These are phyloP conservation scores for Tor tambroides DNA, from an alignment of 2,113 vertebrate genomes.

Conservation along the genomic window DNA sequence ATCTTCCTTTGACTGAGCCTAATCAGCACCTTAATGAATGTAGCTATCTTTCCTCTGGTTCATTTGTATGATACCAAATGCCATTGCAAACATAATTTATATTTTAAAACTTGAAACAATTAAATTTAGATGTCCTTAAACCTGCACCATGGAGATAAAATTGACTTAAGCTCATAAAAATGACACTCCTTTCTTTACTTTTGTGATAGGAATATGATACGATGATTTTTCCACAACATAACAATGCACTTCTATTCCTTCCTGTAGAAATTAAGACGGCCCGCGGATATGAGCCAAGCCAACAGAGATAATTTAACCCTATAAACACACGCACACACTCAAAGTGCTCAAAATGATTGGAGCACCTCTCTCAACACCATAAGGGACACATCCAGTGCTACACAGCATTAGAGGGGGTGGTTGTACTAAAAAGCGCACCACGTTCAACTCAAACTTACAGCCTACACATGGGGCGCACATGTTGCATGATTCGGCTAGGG, in stretches of 20 bases:
- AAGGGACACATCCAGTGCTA: neutral
- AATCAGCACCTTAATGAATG: slow-evolving; percentile 52
- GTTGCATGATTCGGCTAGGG: neutral
- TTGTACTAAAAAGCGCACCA: neutral
- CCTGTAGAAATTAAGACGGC: neutral
- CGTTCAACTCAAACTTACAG: neutral
- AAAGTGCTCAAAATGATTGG: neutral
- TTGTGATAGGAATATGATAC: slow-evolving; percentile 21
- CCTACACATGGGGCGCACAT: neutral
- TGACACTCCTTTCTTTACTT: slow-evolving; percentile 12
- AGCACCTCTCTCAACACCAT: neutral
- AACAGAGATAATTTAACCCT: neutral
- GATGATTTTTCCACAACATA: neutral
- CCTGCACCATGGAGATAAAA: slow-evolving; percentile 19
- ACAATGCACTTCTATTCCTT: neutral
- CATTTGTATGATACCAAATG: too few relatives aligned
- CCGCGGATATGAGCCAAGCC: neutral
- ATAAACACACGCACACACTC: neutral
- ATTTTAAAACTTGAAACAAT: slow-evolving; percentile 50
- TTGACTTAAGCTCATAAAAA: neutral
- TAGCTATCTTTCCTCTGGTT: too few relatives aligned
- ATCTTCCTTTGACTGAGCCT: slow-evolving; percentile 16
- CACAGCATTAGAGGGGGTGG: slow-evolving; percentile 1
- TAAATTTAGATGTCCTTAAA: slow-evolving; percentile 40
- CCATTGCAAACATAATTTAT: slow-evolving; percentile 47